Evolutionary conservation across 2,797 vertebrate species (phyloP).

Genomic region (Lutjanus campechanus): DNA sequence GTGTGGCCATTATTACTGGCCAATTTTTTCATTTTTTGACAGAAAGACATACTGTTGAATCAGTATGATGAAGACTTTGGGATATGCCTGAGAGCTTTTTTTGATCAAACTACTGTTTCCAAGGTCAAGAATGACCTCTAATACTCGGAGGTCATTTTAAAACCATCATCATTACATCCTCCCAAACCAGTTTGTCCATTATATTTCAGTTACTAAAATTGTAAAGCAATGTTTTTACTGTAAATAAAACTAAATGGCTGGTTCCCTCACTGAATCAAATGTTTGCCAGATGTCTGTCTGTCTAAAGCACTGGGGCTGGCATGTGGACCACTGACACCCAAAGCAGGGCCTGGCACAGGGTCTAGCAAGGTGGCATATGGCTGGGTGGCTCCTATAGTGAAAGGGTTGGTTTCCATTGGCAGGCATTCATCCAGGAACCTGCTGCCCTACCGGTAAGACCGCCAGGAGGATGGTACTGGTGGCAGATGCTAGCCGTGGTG

Average conservation of each 20-base stretch:
- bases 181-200: neutral
- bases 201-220: neutral
- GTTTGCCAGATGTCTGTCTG: slow-evolving; percentile 38
- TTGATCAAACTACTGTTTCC: neutral
- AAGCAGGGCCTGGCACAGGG: slow-evolving; percentile 57
- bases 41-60: neutral
- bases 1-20: neutral
- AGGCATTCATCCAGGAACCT: slow-evolving; percentile 69
- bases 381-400: slow-evolving; percentile 55
- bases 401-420: slow-evolving; percentile 65
- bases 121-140: neutral
- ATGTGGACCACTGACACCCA: slow-evolving; percentile 38
- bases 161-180: neutral
- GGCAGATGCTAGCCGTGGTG: slow-evolving; percentile 76
- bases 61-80: neutral
- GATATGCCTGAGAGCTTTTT: neutral
- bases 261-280: slow-evolving; percentile 15
- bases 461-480: slow-evolving; percentile 61
- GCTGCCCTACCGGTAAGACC: slow-evolving; percentile 60
- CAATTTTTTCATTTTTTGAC: neutral
- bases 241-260: slow-evolving; percentile 5
- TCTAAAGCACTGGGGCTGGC: slow-evolving; percentile 47
- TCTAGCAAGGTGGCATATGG: slow-evolving; percentile 73
- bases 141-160: neutral
- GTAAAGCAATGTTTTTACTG: neutral